Percentiles rank a stretch among this genome's conserved stretches.
phyloP scores from a whole-genome alignment of 37 sponge, comb jelly and placozoan species.

The Ephydatia muelleri region DNA sequence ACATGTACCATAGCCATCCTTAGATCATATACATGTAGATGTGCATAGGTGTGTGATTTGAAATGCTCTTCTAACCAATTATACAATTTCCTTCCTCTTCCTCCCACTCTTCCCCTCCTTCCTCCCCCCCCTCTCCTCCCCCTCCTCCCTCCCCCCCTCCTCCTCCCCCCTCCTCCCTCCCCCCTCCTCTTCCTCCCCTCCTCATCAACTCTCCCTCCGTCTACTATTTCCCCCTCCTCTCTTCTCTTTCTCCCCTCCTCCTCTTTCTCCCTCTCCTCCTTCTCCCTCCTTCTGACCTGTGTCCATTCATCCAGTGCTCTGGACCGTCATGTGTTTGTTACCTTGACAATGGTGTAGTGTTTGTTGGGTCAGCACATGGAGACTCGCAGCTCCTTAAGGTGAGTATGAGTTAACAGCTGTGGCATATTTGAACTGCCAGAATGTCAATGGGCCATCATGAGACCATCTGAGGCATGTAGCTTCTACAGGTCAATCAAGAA shows the following conservation, averaged over 20 bases:
- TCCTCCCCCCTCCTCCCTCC: not conserved
- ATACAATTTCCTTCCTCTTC: not conserved
- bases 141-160: not conserved
- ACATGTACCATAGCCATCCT: too few relatives aligned
- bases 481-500: too few relatives aligned
- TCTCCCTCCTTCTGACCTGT: too few relatives aligned
- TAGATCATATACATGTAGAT: too few relatives aligned
- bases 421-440: too few relatives aligned
- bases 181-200: not conserved
- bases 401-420: not conserved
- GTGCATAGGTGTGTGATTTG: too few relatives aligned
- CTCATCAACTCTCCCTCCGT: not conserved
- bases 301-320: slow-evolving; percentile 27
- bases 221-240: not conserved
- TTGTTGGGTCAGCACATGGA: slow-evolving; percentile 80
- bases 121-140: not conserved
- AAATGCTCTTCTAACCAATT: not conserved
- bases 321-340: slow-evolving; percentile 69
- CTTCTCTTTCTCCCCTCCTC: not conserved
- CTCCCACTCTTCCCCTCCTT: not conserved
- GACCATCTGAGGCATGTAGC: too few relatives aligned
- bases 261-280: too few relatives aligned
- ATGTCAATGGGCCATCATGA: too few relatives aligned
- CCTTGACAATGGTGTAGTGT: slow-evolving; percentile 92
- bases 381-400: slow-evolving; percentile 92